phyloP scores from a whole-genome alignment of 1,140 invertebrate genomes.

The Zelostemma sp. region DNA sequence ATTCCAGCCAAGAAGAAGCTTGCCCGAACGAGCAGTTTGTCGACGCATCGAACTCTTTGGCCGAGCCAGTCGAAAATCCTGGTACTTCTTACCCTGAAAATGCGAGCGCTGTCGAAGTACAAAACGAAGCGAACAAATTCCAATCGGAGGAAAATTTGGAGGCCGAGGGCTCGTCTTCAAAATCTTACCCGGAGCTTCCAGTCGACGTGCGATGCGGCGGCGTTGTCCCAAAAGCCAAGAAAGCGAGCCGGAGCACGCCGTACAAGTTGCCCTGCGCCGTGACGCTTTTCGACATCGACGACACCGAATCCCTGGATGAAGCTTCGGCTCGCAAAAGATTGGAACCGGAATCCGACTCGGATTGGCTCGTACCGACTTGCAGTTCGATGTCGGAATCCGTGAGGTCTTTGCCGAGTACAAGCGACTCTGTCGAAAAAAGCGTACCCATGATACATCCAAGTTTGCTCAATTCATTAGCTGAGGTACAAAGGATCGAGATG shows the following conservation, averaged over 20 bases:
- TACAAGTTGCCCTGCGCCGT: slow-evolving; percentile 63
- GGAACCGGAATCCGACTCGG: slow-evolving; percentile 20
- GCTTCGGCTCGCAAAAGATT: slow-evolving; percentile 6
- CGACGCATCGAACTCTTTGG: background rate
- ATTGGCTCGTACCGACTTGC: slow-evolving; percentile 23
- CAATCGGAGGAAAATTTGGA: background rate
- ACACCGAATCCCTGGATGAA: slow-evolving; percentile 19
- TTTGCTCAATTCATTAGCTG: slow-evolving; percentile 55
- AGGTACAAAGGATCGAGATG: slow-evolving; percentile 56
- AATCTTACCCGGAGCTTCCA: background rate
- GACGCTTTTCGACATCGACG: slow-evolving; percentile 53
- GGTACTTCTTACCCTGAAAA: background rate
- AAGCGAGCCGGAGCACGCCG: slow-evolving; percentile 49
- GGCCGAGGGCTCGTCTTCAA: slow-evolving; percentile 14
- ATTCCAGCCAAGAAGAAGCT: background rate
- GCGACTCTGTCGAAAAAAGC: slow-evolving; percentile 15
- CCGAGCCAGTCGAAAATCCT: background rate
- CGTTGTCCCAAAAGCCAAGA: slow-evolving; percentile 19
- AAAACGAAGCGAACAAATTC: background rate
- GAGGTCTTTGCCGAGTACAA: background rate
- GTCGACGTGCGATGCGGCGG: slow-evolving; percentile 3
- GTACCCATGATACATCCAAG: slow-evolving; percentile 53
- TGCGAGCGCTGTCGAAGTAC: background rate
- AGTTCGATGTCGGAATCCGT: slow-evolving; percentile 26
- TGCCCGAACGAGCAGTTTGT: background rate